phyloP scores from a whole-genome alignment of 92 coral and sea anemone genomes.

The Epizoanthus rinbou region DNA sequence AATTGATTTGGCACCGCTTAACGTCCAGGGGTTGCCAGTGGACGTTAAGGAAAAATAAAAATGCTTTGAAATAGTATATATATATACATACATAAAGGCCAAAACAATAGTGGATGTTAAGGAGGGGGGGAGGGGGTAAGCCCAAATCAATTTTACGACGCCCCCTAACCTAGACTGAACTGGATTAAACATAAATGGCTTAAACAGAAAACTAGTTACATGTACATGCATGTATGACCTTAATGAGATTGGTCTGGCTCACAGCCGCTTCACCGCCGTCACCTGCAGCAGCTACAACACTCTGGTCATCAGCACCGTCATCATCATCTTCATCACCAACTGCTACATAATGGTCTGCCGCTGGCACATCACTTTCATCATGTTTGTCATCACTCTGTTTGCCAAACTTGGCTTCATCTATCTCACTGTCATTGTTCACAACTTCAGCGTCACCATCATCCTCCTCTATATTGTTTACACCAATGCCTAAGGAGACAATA shows the following conservation, averaged over 20 bases:
- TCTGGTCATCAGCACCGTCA: not conserved
- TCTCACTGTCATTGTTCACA: not conserved
- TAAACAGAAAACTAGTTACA: not conserved
- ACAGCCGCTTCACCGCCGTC: not conserved
- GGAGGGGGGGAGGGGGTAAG: too few species aligned
- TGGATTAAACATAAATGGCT: too few species aligned
- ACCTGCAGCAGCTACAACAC: conserved; percentile 1
- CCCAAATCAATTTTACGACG: too few species aligned
- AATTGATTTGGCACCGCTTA: too few species aligned
- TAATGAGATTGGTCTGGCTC: not conserved
- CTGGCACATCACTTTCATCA: not conserved
- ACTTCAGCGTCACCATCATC: not conserved
- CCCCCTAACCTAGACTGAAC: too few species aligned
- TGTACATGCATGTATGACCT: not conserved
- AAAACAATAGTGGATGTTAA: too few species aligned
- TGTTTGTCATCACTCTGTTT: not conserved
- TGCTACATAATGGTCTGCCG: not conserved
- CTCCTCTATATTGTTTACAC: not conserved
- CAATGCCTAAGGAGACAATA: not conserved
- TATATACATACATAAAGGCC: too few species aligned
- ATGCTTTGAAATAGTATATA: too few species aligned
- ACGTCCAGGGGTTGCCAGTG: too few species aligned
- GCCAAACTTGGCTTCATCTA: not conserved
- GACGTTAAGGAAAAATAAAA: too few species aligned
- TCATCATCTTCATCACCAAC: conserved; percentile 4